Evolutionary conservation across 1,140 invertebrate genomes (phyloP), one percentile per base, ranked within the genome.

Genomic region (Tribolium castaneum): DNA sequence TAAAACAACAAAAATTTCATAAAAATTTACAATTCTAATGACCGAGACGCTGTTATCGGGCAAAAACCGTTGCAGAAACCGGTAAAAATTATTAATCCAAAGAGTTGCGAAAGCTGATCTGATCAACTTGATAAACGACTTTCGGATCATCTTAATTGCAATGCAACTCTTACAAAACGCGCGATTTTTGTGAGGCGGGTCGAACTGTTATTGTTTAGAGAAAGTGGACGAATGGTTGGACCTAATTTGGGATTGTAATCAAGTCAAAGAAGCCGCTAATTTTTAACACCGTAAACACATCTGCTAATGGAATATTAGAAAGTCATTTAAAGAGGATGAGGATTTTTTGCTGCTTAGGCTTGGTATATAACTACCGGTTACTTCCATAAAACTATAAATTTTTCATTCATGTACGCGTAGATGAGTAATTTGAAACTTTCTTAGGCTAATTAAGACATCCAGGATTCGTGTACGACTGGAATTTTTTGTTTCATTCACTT

Each of bases 1-100:
- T 45, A 30, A 30, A 30, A 30, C 25, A 5, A 30, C 16, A 30
- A 30, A 30, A 30, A 10, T 45, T 45, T 45, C 39, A 45, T 45
- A 45, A 45, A 45, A 45, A 45, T 45, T n/a, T 45, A 45, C 39
- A 45, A 45, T 45, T 45, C 39, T 45, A 45, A 45, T 45, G 9
- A n/a, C 39, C 9, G 2, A 12, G 51, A 52, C n/a, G 10, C 51
- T 19, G 6, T 13, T 16, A 52, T 7, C 51, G 13, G 16, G 6
- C 13, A 16, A 52, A 52, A 52, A 52, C 51, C 51, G 51, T 52
- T 52, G 51, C 51, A 52, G 51, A 52, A 45, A 52, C 51, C 51
- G 51, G 51, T 52, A 52, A 52, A 52, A 52, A 52, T 52, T 14
- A 52, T 52, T 52, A 52, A 52, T 52, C 13, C 13, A 52, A 52